Conservation (phyloP, 2,113 vertebrate species). For the Struthio camelus region DNA sequence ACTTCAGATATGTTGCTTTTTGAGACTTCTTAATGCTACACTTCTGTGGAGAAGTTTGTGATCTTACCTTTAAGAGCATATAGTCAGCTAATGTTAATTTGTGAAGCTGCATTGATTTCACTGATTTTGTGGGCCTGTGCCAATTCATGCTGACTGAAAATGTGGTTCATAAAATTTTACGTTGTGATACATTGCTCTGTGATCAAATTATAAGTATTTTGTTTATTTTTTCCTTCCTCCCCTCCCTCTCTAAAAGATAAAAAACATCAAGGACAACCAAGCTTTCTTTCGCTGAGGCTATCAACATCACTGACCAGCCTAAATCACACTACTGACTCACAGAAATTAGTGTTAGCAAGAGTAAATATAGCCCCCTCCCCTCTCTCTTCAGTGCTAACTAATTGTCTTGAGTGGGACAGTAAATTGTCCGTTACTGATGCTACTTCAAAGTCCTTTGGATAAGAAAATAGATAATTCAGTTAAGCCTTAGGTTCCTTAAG, state of each 20-base stretch:
- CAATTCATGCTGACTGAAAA: background rate
- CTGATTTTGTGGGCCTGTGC: background rate
- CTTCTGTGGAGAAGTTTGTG: background rate
- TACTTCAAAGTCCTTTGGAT: conserved; percentile 59
- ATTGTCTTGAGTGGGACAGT: conserved; percentile 15
- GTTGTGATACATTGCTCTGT: background rate
- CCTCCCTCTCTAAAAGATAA: background rate
- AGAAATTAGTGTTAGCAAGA: conserved; percentile 13
- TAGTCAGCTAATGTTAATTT: background rate
- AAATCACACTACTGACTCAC: conserved; percentile 33
- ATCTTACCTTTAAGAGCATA: background rate
- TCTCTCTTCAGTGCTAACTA: conserved; percentile 8
- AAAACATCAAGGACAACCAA: background rate
- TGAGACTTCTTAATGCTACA: background rate
- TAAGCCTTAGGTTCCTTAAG: conserved; percentile 12
- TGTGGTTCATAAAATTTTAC: background rate
- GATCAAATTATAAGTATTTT: background rate
- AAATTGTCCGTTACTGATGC: conserved; percentile 9
- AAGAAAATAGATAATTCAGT: conserved; percentile 59
- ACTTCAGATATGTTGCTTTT: background rate
- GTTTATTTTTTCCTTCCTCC: background rate
- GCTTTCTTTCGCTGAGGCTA: background rate
- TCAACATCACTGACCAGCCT: background rate
- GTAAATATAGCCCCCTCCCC: background rate
- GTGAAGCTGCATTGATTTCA: background rate